Evolutionary conservation across 2,797 vertebrate species (phyloP), one percentile per base, ranked within the genome.

Genomic region (Fistularia tabacaria): DNA sequence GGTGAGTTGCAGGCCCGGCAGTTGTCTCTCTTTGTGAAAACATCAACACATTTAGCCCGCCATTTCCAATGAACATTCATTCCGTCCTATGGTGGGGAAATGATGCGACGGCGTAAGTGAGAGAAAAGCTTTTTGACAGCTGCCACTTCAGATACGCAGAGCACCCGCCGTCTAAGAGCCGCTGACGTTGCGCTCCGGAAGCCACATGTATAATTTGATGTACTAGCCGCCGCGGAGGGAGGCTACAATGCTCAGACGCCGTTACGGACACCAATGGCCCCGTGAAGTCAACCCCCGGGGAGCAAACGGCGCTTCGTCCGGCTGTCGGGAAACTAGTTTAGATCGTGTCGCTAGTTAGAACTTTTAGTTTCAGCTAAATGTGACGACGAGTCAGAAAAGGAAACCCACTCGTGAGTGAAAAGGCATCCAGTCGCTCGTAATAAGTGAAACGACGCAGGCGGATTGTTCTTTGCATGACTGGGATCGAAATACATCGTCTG

Each of bases 11-110:
- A 48, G 65, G 85, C 65, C 64, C 74, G 79, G 81, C 79, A 79
- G 74, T 76, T 71, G 62, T 68, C 76, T 75, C 47, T 63, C 67
- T 72, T 76, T 81, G 69, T 77, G 75, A 51, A 75, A 74, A 67
- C 75, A 73, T 86, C 79, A 81, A 83, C 84, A 83, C 72, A 81
- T 79, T 81, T 52, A 58, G 10, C 43, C 68, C 72, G 81, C 62
- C 69, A 36, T 77, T 50, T 62, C 58, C 62, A 59, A 65, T 77
- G 62, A 74, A 39, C 49, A 51, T 66, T 76, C 57, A 50, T 55
- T 69, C 36, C 39, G 46, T 45, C 14, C 14, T 66, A 59, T 75
- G 51, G 64, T 47, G 67, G 61, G 57, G 61, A 77, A 65, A 64
- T 61, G 59, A 76, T 59, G 71, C 64, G 3, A 57, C 55, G 73